These are phyloP conservation scores for Chrysolina americana DNA, from an alignment of 2,888 invertebrate species.

Conservation along the genomic window DNA sequence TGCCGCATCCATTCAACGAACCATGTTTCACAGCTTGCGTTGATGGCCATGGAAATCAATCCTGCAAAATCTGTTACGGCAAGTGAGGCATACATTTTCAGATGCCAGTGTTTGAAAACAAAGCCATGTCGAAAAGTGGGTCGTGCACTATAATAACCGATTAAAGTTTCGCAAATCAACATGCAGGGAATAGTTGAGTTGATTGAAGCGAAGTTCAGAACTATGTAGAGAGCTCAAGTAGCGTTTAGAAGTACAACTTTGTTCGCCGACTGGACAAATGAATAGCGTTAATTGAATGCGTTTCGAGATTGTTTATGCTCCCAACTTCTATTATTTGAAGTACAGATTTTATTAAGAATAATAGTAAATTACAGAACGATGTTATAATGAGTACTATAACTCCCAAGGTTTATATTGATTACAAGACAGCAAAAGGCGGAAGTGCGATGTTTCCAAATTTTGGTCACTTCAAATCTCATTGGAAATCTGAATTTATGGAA, in stretches of 20 bases:
- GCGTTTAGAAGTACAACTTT: neutral
- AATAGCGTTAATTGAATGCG: too few species aligned
- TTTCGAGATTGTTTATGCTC: too few species aligned
- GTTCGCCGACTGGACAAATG: too few species aligned
- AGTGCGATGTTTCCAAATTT: too few species aligned
- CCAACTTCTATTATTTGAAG: too few species aligned
- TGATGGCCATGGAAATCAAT: slow-evolving; percentile 31
- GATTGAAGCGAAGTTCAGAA: slow-evolving; percentile 7
- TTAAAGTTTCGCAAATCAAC: slow-evolving; percentile 15
- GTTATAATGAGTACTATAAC: too few species aligned
- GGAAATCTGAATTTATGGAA: too few species aligned
- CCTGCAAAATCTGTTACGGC: slow-evolving; percentile 28
- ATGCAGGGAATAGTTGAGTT: slow-evolving; percentile 5
- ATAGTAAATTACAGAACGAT: too few species aligned
- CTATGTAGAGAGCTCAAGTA: neutral
- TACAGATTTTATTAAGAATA: too few species aligned
- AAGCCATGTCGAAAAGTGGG: slow-evolving; percentile 28
- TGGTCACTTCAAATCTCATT: too few species aligned
- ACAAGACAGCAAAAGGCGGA: too few species aligned
- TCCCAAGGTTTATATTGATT: too few species aligned
- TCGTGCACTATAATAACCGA: slow-evolving; percentile 18
- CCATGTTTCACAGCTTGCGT: slow-evolving; percentile 23
- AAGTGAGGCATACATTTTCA: slow-evolving; percentile 33
- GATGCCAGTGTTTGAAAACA: slow-evolving; percentile 33
- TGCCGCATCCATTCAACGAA: neutral